A percentile compares a stretch with the other conserved stretches of the same genome.
Evolutionary conservation across 1,140 invertebrate genomes (phyloP).

Genomic region (Hormaphis cornu): DNA sequence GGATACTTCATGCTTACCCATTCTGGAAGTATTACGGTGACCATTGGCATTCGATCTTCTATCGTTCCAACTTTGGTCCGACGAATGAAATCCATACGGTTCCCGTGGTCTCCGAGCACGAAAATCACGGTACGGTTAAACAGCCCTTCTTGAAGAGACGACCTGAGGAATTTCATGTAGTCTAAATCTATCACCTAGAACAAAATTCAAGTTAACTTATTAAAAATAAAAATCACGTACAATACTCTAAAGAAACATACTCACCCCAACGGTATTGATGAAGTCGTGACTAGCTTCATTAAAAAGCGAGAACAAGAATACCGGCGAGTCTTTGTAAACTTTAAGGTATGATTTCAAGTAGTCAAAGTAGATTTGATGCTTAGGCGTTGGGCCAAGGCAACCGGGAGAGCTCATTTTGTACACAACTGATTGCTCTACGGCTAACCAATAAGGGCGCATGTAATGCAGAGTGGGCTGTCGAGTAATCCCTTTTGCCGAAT

Average conservation of each 20-base stretch:
- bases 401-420: slow-evolving; percentile 35
- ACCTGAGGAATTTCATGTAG: slow-evolving; percentile 41
- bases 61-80: slow-evolving; percentile 54
- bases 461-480: slow-evolving; percentile 46
- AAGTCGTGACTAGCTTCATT: slow-evolving; percentile 49
- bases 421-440: slow-evolving; percentile 37
- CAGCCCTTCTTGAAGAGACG: slow-evolving; percentile 38
- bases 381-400: slow-evolving; percentile 47
- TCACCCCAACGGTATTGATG: slow-evolving; percentile 43
- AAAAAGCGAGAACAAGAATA: slow-evolving; percentile 44
- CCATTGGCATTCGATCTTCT: slow-evolving; percentile 60
- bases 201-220: neutral
- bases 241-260: neutral
- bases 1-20: slow-evolving; percentile 50
- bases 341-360: slow-evolving; percentile 48
- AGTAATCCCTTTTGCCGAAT: slow-evolving; percentile 43
- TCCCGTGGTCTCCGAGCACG: slow-evolving; percentile 48
- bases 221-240: neutral
- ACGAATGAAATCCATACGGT: slow-evolving; percentile 55
- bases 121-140: slow-evolving; percentile 48
- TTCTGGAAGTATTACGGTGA: slow-evolving; percentile 51
- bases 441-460: slow-evolving; percentile 42
- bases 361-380: slow-evolving; percentile 47
- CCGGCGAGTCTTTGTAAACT: slow-evolving; percentile 34
- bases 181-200: slow-evolving; percentile 44